Percentiles rank a stretch among this genome's conserved stretches.
Conservation (phyloP, 2,888 invertebrate genomes). For the Neoscelio sp. region DNA sequence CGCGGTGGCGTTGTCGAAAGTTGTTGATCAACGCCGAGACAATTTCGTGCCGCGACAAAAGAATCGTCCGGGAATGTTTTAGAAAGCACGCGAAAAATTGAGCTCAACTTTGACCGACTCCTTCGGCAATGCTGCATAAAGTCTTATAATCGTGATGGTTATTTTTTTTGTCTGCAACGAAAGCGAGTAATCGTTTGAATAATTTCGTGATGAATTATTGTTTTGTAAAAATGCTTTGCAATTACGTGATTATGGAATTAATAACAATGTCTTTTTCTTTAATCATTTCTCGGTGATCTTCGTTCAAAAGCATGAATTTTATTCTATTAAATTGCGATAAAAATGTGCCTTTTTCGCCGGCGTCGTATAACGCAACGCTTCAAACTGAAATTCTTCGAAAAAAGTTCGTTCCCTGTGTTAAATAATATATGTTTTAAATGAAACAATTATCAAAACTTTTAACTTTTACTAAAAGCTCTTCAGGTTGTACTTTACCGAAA, state of each 20-base stretch:
- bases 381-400: background rate
- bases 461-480: conserved; percentile 29
- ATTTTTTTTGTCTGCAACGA: too few species aligned
- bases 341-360: too few species aligned
- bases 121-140: too few species aligned
- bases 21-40: conserved; percentile 27
- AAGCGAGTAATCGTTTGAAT: too few species aligned
- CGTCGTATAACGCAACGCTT: background rate
- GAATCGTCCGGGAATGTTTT: conserved; percentile 10
- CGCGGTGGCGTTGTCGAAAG: conserved; percentile 24
- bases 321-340: too few species aligned
- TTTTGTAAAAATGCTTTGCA: too few species aligned
- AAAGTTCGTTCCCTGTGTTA: conserved; percentile 2
- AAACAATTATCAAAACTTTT: conserved; percentile 47
- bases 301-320: too few species aligned
- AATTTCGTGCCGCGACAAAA: conserved; percentile 10
- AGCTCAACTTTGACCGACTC: background rate
- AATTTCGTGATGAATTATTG: too few species aligned
- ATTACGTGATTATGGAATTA: too few species aligned
- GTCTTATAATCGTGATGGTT: too few species aligned
- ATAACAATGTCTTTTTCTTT: too few species aligned
- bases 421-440: conserved; percentile 38
- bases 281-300: too few species aligned
- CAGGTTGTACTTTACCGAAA: conserved; percentile 5
- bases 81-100: conserved; percentile 16